phyloP scores from a whole-genome alignment of 2,797 vertebrate genomes.

The Ctenopoma multispine region DNA sequence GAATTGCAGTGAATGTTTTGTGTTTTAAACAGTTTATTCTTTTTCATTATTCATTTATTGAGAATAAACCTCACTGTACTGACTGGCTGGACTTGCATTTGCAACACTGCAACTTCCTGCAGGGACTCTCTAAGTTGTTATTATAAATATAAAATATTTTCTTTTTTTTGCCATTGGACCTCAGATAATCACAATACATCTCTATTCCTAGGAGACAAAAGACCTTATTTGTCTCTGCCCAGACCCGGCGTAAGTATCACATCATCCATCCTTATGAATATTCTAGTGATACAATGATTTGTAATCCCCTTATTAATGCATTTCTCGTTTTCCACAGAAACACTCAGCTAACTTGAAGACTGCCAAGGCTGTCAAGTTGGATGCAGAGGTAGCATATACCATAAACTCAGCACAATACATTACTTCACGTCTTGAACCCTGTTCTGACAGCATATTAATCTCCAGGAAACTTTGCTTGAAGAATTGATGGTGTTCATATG shows the following conservation, averaged over 20 bases:
- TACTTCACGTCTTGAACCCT: slow-evolving; percentile 32
- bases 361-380: slow-evolving; percentile 91
- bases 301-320: slow-evolving; percentile 47
- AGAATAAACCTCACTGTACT: no score
- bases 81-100: no score
- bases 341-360: slow-evolving; percentile 92
- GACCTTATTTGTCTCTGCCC: slow-evolving; percentile 93
- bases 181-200: slow-evolving; percentile 35
- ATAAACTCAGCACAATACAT: slow-evolving; percentile 57
- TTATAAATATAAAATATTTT: no score
- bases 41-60: no score
- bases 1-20: no score
- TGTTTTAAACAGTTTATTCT: no score
- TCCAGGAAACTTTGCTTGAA: slow-evolving; percentile 41
- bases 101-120: no score
- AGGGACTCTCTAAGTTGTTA: no score
- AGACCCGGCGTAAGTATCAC: slow-evolving; percentile 92
- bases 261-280: slow-evolving; percentile 42
- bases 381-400: slow-evolving; percentile 89
- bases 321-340: slow-evolving; percentile 86
- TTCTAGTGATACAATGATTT: slow-evolving; percentile 28
- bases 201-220: slow-evolving; percentile 92
- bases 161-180: no score
- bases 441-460: slow-evolving; percentile 64
- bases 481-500: slow-evolving; percentile 52